A percentile compares a stretch with the other conserved stretches of the same genome.
phyloP scores from a whole-genome alignment of 2,888 invertebrate species.

The Xanthia icteritia region DNA sequence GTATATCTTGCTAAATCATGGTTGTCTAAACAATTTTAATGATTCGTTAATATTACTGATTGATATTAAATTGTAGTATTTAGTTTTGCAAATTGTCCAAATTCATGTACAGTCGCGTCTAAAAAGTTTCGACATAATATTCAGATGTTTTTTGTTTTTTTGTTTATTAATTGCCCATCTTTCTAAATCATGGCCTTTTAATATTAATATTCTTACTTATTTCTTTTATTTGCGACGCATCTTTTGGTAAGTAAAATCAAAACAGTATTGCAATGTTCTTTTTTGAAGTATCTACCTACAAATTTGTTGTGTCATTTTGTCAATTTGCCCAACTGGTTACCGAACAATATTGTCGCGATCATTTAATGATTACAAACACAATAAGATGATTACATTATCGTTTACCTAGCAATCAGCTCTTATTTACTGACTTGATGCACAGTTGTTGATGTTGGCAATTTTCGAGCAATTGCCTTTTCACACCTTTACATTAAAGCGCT shows the following conservation, averaged over 20 bases:
- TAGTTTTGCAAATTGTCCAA: slow-evolving; percentile 29
- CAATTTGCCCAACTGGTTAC: slow-evolving; percentile 60
- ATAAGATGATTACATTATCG: slow-evolving; percentile 58
- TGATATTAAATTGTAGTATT: slow-evolving; percentile 34
- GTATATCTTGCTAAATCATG: slow-evolving; percentile 50
- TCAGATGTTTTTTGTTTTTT: neutral
- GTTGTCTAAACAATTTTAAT: slow-evolving; percentile 17
- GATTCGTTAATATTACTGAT: slow-evolving; percentile 19
- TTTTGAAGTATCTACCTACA: neutral
- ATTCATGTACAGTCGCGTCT: slow-evolving; percentile 20
- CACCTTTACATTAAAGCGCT: slow-evolving; percentile 74
- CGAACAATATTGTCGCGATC: slow-evolving; percentile 48
- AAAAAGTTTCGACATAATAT: neutral
- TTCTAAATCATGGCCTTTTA: neutral
- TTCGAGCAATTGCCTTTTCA: slow-evolving; percentile 81
- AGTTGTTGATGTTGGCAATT: slow-evolving; percentile 81
- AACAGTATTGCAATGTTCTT: neutral
- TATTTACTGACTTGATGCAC: slow-evolving; percentile 54
- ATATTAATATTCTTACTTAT: neutral
- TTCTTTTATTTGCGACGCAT: neutral
- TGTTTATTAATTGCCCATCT: neutral
- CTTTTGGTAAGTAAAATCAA: neutral
- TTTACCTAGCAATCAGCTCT: slow-evolving; percentile 57
- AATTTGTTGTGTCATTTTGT: slow-evolving; percentile 41
- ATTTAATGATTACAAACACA: slow-evolving; percentile 62